These are phyloP conservation scores for Ichneumon xanthorius DNA, from an alignment of 2,888 invertebrate species.

Conservation along the genomic window DNA sequence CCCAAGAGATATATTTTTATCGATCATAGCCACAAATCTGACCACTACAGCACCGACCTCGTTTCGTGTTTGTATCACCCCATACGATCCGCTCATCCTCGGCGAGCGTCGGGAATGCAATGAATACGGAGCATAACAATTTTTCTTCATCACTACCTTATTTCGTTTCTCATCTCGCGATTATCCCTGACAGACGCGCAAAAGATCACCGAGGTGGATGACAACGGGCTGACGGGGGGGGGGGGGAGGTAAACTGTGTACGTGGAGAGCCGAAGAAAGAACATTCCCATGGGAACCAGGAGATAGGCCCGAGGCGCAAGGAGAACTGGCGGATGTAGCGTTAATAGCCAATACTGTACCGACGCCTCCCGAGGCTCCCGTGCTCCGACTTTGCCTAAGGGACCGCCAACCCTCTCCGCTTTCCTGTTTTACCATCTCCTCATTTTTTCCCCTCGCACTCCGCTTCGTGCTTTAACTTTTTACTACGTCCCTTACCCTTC, in stretches of 20 bases:
- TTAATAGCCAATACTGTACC: conserved; percentile 46
- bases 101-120: background rate
- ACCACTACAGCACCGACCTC: too few species aligned
- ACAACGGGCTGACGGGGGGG: background rate
- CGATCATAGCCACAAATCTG: too few species aligned
- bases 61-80: background rate
- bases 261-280: conserved; percentile 18
- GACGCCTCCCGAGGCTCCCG: background rate
- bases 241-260: background rate
- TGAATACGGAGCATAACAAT: background rate
- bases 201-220: background rate
- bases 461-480: conserved; percentile 22
- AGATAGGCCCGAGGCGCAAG: conserved; percentile 9
- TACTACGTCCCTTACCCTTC: conserved; percentile 10
- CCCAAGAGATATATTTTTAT: too few species aligned
- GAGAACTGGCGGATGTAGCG: conserved; percentile 34
- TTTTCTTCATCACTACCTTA: background rate
- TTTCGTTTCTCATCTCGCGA: conserved; percentile 8
- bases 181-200: background rate
- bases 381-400: conserved; percentile 35
- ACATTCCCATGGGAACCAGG: conserved; percentile 11
- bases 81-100: background rate
- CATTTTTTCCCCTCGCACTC: background rate
- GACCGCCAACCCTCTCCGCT: conserved; percentile 6
- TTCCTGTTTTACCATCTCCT: conserved; percentile 12